Evolutionary conservation across 2,888 invertebrate genomes (phyloP).

Genomic region (Arrhopalites spinosus): DNA sequence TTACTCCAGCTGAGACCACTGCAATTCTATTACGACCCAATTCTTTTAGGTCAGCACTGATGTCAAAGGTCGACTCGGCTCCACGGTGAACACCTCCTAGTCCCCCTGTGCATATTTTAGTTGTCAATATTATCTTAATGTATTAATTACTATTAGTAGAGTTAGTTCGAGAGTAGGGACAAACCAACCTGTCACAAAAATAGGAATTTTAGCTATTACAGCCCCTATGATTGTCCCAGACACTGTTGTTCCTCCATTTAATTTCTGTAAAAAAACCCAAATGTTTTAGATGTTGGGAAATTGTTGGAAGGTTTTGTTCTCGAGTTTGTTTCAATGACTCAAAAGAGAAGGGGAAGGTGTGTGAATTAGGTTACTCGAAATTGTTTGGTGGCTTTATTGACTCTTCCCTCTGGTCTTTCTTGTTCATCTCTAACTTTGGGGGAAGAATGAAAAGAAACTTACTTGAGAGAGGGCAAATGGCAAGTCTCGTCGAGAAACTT

Average conservation of each 20-base stretch:
- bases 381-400: too few relatives aligned
- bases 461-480: slow-evolving; percentile 73
- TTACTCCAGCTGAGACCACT: slow-evolving; percentile 94
- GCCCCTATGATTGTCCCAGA: slow-evolving; percentile 90
- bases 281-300: neutral
- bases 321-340: too few relatives aligned
- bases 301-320: too few relatives aligned
- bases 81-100: slow-evolving; percentile 94
- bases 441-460: slow-evolving; percentile 32
- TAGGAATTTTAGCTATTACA: slow-evolving; percentile 76
- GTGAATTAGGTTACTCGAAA: too few relatives aligned
- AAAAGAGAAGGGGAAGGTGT: too few relatives aligned
- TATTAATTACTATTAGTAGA: too few relatives aligned
- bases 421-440: too few relatives aligned
- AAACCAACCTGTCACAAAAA: slow-evolving; percentile 87
- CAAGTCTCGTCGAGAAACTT: slow-evolving; percentile 87
- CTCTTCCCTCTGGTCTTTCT: too few relatives aligned
- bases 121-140: too few relatives aligned
- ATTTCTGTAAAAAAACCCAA: slow-evolving; percentile 59
- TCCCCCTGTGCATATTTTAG: slow-evolving; percentile 62
- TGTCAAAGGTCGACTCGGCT: slow-evolving; percentile 83
- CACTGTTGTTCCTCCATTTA: slow-evolving; percentile 93
- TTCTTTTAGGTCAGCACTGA: slow-evolving; percentile 91
- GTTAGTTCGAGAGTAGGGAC: too few relatives aligned
- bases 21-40: slow-evolving; percentile 83